Percentiles rank a stretch among this genome's conserved stretches.
These are phyloP conservation scores for Delichon dasypus DNA, from an alignment of 2,797 vertebrate genomes.

Conservation along the genomic window DNA sequence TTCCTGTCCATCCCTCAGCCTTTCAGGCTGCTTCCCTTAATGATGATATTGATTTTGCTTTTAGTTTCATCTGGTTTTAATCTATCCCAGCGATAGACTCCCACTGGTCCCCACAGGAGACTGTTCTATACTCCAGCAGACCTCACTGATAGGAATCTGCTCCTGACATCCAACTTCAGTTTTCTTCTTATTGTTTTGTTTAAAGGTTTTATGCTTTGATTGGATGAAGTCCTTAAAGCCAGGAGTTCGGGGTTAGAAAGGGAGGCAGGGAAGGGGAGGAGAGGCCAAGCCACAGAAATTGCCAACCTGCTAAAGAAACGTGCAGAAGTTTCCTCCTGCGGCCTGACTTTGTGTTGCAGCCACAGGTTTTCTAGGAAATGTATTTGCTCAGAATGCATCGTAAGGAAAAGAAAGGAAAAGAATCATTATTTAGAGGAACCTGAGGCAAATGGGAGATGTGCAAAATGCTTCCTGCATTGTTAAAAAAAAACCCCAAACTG, in stretches of 20 bases:
- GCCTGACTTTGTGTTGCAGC: background rate
- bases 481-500: background rate
- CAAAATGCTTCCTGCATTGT: background rate
- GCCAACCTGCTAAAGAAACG: background rate
- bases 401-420: background rate
- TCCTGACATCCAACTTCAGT: constrained; percentile 19
- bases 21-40: constrained; percentile 48
- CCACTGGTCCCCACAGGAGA: constrained; percentile 54
- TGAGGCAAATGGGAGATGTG: background rate
- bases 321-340: background rate
- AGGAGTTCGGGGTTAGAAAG: background rate
- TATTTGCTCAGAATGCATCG: constrained; percentile 4
- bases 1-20: constrained; percentile 41
- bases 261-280: background rate
- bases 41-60: constrained; percentile 67
- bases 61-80: constrained; percentile 59
- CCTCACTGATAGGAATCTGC: constrained; percentile 38
- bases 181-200: constrained; percentile 49
- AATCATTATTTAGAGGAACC: background rate
- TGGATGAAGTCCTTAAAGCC: constrained; percentile 20
- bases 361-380: constrained; percentile 1
- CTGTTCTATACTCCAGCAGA: constrained; percentile 2
- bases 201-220: constrained; percentile 38
- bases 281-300: background rate
- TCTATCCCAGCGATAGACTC: constrained; percentile 49